Evolutionary conservation across 2,113 vertebrate species (phyloP).

Genomic region (Lycaon pictus): DNA sequence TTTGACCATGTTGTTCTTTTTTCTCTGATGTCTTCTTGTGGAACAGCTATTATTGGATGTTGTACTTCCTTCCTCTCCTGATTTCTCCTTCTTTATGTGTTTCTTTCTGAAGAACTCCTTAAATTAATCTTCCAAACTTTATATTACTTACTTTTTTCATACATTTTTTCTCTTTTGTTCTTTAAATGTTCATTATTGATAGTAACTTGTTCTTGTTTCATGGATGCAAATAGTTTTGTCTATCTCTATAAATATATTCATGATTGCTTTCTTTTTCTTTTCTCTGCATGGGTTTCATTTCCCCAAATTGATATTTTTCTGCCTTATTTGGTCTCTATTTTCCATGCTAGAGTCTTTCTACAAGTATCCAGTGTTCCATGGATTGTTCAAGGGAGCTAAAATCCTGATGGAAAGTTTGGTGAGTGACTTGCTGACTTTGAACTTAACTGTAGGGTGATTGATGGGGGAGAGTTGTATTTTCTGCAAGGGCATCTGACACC

Average conservation of each 20-base stretch:
- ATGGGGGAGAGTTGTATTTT: not conserved
- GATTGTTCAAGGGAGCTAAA: not conserved
- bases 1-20: not conserved
- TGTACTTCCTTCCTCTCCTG: not conserved
- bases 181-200: not conserved
- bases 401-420: not conserved
- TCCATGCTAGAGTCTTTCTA: not conserved
- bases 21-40: not conserved
- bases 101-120: not conserved
- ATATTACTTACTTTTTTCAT: not conserved
- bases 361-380: not conserved
- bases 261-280: not conserved
- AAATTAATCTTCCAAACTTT: not conserved
- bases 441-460: not conserved
- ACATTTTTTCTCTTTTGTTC: not conserved
- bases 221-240: not conserved
- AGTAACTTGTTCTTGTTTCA: not conserved
- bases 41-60: not conserved
- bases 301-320: not conserved
- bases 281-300: not conserved
- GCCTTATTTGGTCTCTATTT: not conserved
- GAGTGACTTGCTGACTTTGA: not conserved
- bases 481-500: not conserved
- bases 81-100: not conserved
- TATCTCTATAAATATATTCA: not conserved